Evolutionary conservation across 2,888 invertebrate species (phyloP).

Genomic region (Netelia melanura): DNA sequence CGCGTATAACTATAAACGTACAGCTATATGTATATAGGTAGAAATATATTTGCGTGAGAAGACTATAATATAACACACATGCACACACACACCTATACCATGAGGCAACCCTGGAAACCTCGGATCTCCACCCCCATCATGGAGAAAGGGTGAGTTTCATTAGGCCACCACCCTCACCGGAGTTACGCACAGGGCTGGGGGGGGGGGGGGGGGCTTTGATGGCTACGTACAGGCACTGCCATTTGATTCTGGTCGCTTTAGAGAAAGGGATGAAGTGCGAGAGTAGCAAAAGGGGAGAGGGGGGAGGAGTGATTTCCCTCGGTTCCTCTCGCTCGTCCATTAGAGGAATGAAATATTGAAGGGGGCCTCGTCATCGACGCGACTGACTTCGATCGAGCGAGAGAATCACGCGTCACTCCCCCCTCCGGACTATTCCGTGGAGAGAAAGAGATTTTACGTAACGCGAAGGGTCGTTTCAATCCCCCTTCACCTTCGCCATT

Average conservation of each 20-base stretch:
- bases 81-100: background rate
- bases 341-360: slow-evolving; percentile 75
- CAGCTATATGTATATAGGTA: background rate
- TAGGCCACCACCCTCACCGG: slow-evolving; percentile 45
- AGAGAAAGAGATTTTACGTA: background rate
- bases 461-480: slow-evolving; percentile 11
- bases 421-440: background rate
- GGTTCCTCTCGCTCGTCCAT: slow-evolving; percentile 45
- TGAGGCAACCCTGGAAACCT: background rate
- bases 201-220: background rate
- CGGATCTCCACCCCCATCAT: background rate
- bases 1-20: background rate
- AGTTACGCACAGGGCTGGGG: slow-evolving; percentile 26
- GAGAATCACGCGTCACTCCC: slow-evolving; percentile 12
- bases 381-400: slow-evolving; percentile 50
- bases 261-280: slow-evolving; percentile 33
- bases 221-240: slow-evolving; percentile 15
- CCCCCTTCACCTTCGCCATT: slow-evolving; percentile 14
- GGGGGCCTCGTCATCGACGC: slow-evolving; percentile 62
- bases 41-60: slow-evolving; percentile 16
- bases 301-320: slow-evolving; percentile 40
- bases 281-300: background rate
- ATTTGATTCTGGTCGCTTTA: slow-evolving; percentile 46
- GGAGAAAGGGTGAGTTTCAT: slow-evolving; percentile 49
- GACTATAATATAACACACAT: background rate